Evolutionary conservation across 2,113 vertebrate genomes (phyloP), one percentile per base, ranked within the genome.

Genomic region (Channa argus): DNA sequence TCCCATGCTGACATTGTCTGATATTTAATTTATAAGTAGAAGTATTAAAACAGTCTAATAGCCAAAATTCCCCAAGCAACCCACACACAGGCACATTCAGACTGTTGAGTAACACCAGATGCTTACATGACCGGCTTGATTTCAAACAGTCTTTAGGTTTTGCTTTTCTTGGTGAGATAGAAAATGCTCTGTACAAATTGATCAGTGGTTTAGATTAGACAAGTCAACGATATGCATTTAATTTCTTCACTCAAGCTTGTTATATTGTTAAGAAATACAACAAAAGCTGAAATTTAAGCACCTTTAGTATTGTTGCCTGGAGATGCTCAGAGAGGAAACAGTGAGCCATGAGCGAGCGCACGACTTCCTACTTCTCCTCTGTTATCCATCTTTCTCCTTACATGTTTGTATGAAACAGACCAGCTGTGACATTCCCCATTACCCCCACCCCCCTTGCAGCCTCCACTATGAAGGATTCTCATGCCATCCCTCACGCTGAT

Each of bases 101-200:
- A 41, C 45, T 74, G 33, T 61, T 89, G 83, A 88, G 84, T 79
- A 75, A 79, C 63, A 85, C 71, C 87, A 88, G 77, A 91, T 86
- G 79, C 74, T 86, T 24, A 14, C 71, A 65, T 0, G 41, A 59
- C 15, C 15, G 12, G 63, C 51, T 63, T 68, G 56, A 52, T 67
- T 65, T 81, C 68, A 47, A 53, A 36, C 44, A 34, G 55, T 1
- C 65, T 74, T 77, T 37, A 67, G 34, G 6, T 63, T 74, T 33
- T 13, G n/a, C 38, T 68, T 54, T 43, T 90, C 45, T 36, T 24
- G 34, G 3, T 9, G 33, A 49, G 50, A 15, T 13, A n/a, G 6
- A 61, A 76, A 15, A 33, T 50, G 9, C n/a, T 33, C 36, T 11
- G 8, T 3, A 58, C 37, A 75, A 65, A 55, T 34, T 69, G 59